Base-by-base conservation (phyloP, 1,140 invertebrate species). In the Drosophila trapezifrons region DNA sequence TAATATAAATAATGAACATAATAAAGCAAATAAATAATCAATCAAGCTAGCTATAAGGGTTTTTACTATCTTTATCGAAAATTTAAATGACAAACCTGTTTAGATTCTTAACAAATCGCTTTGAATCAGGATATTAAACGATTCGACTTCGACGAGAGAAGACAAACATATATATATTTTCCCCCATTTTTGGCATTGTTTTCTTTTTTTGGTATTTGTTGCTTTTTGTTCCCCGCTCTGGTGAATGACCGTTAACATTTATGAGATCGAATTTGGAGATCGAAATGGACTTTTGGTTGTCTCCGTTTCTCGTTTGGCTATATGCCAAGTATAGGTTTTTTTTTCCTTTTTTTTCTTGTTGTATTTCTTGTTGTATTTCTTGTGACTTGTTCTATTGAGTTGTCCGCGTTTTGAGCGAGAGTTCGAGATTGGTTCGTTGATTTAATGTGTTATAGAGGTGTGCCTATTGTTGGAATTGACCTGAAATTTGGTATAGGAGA, bases 171-270 rank as follows among this genome's bases (percentile, higher is more conserved):
- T 5, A 37, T 5, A 13, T 32, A 54, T n/a, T 15, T 51, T 62
- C 27, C 47, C 18, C 22, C 47, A 22, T 40, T 71, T 73, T 52
- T 20, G 40, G 35, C 32, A 51, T 57, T 45, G 37, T 55, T 57
- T 25, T 22, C 2, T 37, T 27, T 47, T 51, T 54, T 15, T 15
- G 17, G 20, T 32, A 22, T 35, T 51, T 42, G 55, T 42, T 40
- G 6, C 42, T 67, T 10, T 10, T 5, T 18, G 18, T 38, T 32
- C 59, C 35, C 49, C 55, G 29, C 32, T 13, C 37, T 87, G 75
- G 82, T 86, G 82, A 87, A 87, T 89, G 83, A 87, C 84, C 83
- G 83, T 87, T 80, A 80, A 80, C 79, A 83, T 80, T 78, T 87
- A 62, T 42, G 63, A 86, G 83, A 67, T 80, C 65, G 78, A 57